Evolutionary conservation across 2,888 invertebrate species (phyloP), one percentile per base, ranked within the genome.

Genomic region (Oeneis ivallda): DNA sequence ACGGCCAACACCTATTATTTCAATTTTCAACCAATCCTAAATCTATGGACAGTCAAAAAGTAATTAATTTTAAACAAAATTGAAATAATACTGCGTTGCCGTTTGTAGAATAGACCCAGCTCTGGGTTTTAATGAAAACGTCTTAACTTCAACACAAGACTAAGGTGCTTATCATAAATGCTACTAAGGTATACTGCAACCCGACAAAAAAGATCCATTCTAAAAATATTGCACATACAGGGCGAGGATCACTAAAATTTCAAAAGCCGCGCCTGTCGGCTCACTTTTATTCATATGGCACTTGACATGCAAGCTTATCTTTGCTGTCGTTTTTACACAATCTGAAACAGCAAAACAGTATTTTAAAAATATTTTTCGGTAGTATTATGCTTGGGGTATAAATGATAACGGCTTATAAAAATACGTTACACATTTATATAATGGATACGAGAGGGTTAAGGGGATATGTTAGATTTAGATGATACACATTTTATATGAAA

Each of bases 271-370:
- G 66, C 66, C 60, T 66, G 66, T 64, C 60, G 37, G 60, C 56
- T 65, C 67, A 65, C 56, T 65, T 62, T 65, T 63, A 64, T 53
- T 49, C 62, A 64, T 61, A 61, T 61, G 67, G 66, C 72, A 72
- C 74, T 72, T 71, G 76, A 74, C 74, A 72, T 64, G 67, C 68
- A 72, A 70, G 75, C 75, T 77, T 77, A 76, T 78, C 78, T 74
- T 70, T 73, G 73, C 70, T 70, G 71, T 73, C 71, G 64, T 69
- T 71, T 71, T 66, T 70, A 62, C 62, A 61, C 45, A 62, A 60
- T 65, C 37, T 62, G 65, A 69, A 58, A 64, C 26, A 54, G 34
- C 65, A 45, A 63, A 63, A 61, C 47, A 61, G 56, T 45, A 45
- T 65, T 65, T 63, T 56, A 47, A 61, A 63, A 60, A 32, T 60